These are phyloP conservation scores for Tokudaia muenninki DNA, from an alignment of 2,797 vertebrate species.

Conservation along the genomic window DNA sequence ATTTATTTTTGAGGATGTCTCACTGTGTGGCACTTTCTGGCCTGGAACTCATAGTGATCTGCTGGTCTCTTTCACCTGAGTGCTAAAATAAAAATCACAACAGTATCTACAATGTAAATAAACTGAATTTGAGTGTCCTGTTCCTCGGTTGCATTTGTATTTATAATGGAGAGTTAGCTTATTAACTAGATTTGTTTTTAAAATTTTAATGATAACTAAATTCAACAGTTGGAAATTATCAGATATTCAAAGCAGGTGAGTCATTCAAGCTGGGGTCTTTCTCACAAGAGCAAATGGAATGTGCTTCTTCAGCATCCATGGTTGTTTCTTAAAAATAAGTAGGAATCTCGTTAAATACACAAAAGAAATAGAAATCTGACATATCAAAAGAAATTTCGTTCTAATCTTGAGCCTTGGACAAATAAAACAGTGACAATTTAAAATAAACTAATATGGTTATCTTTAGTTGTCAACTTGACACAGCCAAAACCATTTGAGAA, in stretches of 20 bases:
- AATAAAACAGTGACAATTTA: not conserved
- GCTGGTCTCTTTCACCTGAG: not conserved
- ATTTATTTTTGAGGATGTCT: not conserved
- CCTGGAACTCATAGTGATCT: not conserved
- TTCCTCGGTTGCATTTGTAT: not conserved
- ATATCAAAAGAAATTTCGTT: not conserved
- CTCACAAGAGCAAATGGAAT: not conserved
- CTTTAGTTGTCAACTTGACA: not conserved
- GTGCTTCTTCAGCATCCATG: accelerated
- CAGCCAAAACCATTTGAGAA: not conserved
- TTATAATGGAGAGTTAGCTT: not conserved
- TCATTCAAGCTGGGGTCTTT: not conserved
- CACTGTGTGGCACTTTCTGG: not conserved
- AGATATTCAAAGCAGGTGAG: not conserved
- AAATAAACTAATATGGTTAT: not conserved
- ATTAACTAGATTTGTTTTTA: not conserved
- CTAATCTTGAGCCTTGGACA: not conserved
- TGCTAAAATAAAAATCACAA: not conserved
- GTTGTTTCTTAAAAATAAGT: not conserved
- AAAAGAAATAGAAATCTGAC: not conserved
- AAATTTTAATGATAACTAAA: not conserved
- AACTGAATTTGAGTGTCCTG: not conserved
- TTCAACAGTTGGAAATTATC: not conserved
- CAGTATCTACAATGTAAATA: not conserved
- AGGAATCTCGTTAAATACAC: not conserved